Evolutionary conservation across 35 echinoderm and acorn worm genomes (phyloP).

Genomic region (Patiria miniata): DNA sequence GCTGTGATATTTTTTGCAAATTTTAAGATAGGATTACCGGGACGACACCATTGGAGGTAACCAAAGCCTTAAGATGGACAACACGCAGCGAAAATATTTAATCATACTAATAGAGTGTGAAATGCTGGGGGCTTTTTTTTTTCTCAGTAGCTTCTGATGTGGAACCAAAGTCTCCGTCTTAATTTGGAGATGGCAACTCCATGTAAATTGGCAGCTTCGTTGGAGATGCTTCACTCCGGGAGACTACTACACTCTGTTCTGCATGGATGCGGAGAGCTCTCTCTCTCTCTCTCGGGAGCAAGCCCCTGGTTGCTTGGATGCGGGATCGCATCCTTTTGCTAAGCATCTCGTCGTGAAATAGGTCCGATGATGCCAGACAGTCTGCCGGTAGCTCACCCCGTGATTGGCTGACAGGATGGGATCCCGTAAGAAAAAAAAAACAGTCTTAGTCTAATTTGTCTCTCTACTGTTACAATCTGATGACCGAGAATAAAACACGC

Average conservation of each 20-base stretch:
- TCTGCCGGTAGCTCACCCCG: not conserved
- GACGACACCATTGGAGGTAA: not conserved
- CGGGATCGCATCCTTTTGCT: too few relatives aligned
- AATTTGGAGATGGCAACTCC: constrained; percentile 22
- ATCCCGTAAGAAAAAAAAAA: not conserved
- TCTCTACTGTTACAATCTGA: too few relatives aligned
- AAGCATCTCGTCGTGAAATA: too few relatives aligned
- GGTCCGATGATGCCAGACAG: not conserved
- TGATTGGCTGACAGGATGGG: not conserved
- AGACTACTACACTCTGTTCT: too few relatives aligned
- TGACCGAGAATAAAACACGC: too few relatives aligned
- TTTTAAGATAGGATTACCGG: constrained; percentile 20
- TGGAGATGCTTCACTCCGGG: too few relatives aligned
- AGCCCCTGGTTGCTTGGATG: too few relatives aligned
- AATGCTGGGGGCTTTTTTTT: not conserved
- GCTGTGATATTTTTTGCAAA: constrained; percentile 16
- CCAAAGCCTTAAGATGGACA: constrained; percentile 24
- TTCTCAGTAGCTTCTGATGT: not conserved
- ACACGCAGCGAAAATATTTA: constrained; percentile 27
- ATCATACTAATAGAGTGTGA: constrained; percentile 31
- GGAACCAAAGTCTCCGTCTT: not conserved
- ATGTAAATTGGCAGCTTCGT: not conserved
- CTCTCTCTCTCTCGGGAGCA: too few relatives aligned
- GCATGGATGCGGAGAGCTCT: too few relatives aligned
- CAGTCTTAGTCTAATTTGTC: too few relatives aligned